Evolutionary conservation across 2,113 vertebrate genomes (phyloP), one percentile per base, ranked within the genome.

Genomic region (Scopus umbretta): DNA sequence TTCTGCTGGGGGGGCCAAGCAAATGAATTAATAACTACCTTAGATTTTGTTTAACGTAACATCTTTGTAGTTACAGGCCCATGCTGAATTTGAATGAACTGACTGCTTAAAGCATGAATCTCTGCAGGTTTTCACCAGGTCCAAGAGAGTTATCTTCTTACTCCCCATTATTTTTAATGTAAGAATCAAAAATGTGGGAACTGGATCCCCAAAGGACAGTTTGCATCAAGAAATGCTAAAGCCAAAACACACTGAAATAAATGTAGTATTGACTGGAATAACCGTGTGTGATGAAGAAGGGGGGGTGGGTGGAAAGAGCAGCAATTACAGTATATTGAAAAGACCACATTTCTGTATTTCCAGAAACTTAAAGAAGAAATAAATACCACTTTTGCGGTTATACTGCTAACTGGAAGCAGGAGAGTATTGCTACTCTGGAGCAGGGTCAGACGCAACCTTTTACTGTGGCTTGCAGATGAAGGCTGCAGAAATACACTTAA

Each of bases 371-470:
- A 95, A 86, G 80, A 59, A 94, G 90, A 95, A 94, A 92, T 84
- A 75, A 86, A 89, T 92, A 29, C 62, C 94, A 80, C 56, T 16
- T 81, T 50, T 86, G 82, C 93, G 79, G 87, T 93, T 95, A 70
- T 38, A 27, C 72, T 68, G 89, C 94, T 97, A 95, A 94, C 74
- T 96, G 79, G 88, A 97, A 97, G 95, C 73, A 96, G 93, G 89
- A 92, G 86, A 94, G 47, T 9, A 13, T 53, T 92, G 74, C 75
- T 78, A 16, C 92, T 94, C 94, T 75, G 68, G 95, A 96, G 45
- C 80, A 15, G 81, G 58, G 68, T 97, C 89, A 95, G 80, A 95
- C 88, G 73, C 65, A 97, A 53, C 80, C 73, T 94, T 93, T 98
- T 90, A 79, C 36, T 94, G 88, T 97, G 94, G 83, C 82, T 96